Conservation (phyloP, 1,140 invertebrate genomes). For the Pomacea maculata region DNA sequence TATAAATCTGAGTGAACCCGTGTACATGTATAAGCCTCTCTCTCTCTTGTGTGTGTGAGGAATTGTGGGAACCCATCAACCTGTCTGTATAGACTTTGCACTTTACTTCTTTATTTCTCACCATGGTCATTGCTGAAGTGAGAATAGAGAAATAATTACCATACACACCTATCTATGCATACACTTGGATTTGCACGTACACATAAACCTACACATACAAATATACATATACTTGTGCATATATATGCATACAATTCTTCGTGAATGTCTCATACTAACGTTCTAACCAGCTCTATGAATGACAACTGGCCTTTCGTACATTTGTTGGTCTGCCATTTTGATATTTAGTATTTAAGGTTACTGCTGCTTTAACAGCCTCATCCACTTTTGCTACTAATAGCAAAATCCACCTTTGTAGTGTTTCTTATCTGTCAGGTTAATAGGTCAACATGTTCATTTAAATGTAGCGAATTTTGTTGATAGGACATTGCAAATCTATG, state of each 20-base stretch:
- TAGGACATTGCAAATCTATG: too few relatives aligned
- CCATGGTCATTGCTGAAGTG: too few relatives aligned
- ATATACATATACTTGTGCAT: not conserved
- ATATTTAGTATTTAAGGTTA: not conserved
- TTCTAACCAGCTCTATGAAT: not conserved
- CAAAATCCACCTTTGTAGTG: not conserved
- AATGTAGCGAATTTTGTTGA: too few relatives aligned
- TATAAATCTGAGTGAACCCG: not conserved
- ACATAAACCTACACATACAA: not conserved
- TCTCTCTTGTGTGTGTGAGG: too few relatives aligned
- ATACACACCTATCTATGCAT: not conserved
- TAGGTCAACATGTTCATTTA: too few relatives aligned
- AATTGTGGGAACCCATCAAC: too few relatives aligned
- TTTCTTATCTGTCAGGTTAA: not conserved
- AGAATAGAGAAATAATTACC: too few relatives aligned
- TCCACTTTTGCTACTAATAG: not conserved
- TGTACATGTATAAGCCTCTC: too few relatives aligned
- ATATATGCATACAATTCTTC: not conserved
- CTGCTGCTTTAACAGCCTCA: not conserved
- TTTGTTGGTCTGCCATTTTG: too few relatives aligned
- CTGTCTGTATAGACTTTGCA: not conserved
- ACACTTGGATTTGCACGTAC: not conserved
- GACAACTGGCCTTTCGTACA: not conserved
- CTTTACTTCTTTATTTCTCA: slow-evolving; percentile 2
- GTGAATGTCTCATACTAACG: not conserved